Evolutionary conservation across 1,140 invertebrate genomes (phyloP), one percentile per base, ranked within the genome.

Genomic region (Phocides pigmalion): DNA sequence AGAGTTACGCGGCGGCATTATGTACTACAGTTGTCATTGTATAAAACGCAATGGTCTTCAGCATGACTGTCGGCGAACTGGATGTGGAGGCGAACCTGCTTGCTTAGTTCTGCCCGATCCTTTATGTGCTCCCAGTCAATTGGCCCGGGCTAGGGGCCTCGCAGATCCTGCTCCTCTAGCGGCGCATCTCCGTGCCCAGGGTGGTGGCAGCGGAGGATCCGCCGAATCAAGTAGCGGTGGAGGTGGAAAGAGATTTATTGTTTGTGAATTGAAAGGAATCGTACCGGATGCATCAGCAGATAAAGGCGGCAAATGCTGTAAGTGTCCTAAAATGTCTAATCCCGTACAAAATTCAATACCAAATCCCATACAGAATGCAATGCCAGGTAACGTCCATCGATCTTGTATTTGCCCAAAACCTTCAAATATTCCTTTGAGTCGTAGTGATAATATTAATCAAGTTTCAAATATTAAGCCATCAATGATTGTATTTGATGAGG

Each of bases 21-120:
- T 95, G 76, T 93, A 95, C 66, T 93, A 93, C 56, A 94, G 93
- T 54, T 96, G 95, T 70, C 93, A 95, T 62, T 96, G 95, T 72
- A 94, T 95, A 46, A 95, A 94, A 71, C 93, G 95, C n/a, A 96
- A 96, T 83, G 95, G 95, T 0, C 83, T 96, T 3, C 95, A 96
- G 81, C 95, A 96, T 74, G 93, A 95, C 58, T 96, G 95, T 69
- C 93, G 93, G 15, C 90, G 95, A 16, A 93, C 92, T 32, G 93
- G 94, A 58, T 96, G 95, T 71, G 93, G 94, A 64, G 95, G 95
- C 17, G 85, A 93, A 44, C 94, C 95, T 0, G 92, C 93, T 16
- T 96, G 95, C 71, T 84, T 95, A 75, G 93, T 93, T 11, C 92
- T 94, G 70, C 93, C 95, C 0, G 93, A 94, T 58, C 95, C 95